Conservation (phyloP, 2,797 vertebrate species). For the Trematomus bernacchii region DNA sequence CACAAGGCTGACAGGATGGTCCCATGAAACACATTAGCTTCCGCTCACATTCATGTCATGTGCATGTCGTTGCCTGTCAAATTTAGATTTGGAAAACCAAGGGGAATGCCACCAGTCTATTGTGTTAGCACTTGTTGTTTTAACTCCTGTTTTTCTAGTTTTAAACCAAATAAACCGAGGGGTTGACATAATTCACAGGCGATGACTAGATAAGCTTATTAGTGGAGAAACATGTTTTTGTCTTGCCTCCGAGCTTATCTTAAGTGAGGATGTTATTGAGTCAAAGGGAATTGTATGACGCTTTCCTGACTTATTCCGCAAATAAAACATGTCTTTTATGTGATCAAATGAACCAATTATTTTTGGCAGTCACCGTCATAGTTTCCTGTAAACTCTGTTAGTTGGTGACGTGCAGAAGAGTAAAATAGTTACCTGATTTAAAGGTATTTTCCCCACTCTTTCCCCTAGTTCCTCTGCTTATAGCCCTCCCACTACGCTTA, state of each 20-base stretch:
- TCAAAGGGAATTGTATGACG: slow-evolving; percentile 26
- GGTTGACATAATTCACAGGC: slow-evolving; percentile 28
- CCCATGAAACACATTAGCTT: slow-evolving; percentile 76
- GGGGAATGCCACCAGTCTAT: slow-evolving; percentile 61
- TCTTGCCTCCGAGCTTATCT: slow-evolving; percentile 34
- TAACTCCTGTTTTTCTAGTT: slow-evolving; percentile 29
- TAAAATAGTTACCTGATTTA: slow-evolving; percentile 55
- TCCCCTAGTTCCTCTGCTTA: slow-evolving; percentile 33
- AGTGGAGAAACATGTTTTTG: slow-evolving; percentile 25
- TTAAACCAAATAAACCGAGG: slow-evolving; percentile 30
- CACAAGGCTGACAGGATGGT: slow-evolving; percentile 50
- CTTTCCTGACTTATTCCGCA: neutral
- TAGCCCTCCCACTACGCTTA: slow-evolving; percentile 64
- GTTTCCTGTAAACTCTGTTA: slow-evolving; percentile 50
- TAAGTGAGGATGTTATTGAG: slow-evolving; percentile 34
- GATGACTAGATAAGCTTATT: slow-evolving; percentile 44
- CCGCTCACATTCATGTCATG: slow-evolving; percentile 69
- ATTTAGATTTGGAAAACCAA: slow-evolving; percentile 69
- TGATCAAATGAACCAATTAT: slow-evolving; percentile 1
- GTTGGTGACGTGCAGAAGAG: slow-evolving; percentile 37
- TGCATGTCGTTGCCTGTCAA: slow-evolving; percentile 68
- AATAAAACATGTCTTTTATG: slow-evolving; percentile 8
- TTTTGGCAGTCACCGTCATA: neutral
- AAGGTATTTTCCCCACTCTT: slow-evolving; percentile 58
- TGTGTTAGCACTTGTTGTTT: slow-evolving; percentile 24